These are phyloP conservation scores for Acrossocheilus fasciatus DNA, from an alignment of 2,797 vertebrate species.

Conservation along the genomic window DNA sequence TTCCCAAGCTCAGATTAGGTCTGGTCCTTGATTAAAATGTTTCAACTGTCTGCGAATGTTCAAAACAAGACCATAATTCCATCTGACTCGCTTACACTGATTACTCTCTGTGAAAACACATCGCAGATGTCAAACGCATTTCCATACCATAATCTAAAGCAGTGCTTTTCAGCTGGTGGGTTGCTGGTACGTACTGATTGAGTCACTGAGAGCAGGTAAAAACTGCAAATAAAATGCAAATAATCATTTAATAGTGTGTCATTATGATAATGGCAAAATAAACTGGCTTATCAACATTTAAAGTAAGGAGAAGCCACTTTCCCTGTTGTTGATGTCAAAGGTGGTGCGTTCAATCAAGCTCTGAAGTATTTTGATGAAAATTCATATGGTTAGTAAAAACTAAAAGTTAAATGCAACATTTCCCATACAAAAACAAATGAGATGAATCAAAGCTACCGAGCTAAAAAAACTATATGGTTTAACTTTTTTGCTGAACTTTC, in stretches of 20 bases:
- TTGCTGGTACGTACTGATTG: neutral
- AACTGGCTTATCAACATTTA: neutral
- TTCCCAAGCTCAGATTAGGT: constrained; percentile 27
- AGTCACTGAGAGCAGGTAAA: neutral
- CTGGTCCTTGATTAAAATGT: constrained; percentile 33
- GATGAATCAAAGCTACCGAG: constrained; percentile 39
- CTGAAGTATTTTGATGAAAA: neutral
- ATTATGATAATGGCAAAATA: neutral
- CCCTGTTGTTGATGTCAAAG: neutral
- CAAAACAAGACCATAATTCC: constrained; percentile 58
- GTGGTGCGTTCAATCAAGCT: neutral
- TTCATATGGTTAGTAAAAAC: neutral
- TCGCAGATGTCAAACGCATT: constrained; percentile 29
- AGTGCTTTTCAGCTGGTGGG: constrained; percentile 9
- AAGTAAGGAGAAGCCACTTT: neutral
- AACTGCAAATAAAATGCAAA: neutral
- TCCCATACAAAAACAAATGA: constrained; percentile 41
- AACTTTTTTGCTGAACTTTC: neutral
- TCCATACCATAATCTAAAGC: constrained; percentile 22
- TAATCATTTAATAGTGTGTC: neutral
- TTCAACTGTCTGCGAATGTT: constrained; percentile 54
- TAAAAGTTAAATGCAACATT: neutral
- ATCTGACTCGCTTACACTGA: constrained; percentile 37
- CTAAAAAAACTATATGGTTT: neutral
- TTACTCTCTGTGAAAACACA: constrained; percentile 23